Base-by-base conservation (phyloP, 2,888 invertebrate species). In the Thera obeliscata region DNA sequence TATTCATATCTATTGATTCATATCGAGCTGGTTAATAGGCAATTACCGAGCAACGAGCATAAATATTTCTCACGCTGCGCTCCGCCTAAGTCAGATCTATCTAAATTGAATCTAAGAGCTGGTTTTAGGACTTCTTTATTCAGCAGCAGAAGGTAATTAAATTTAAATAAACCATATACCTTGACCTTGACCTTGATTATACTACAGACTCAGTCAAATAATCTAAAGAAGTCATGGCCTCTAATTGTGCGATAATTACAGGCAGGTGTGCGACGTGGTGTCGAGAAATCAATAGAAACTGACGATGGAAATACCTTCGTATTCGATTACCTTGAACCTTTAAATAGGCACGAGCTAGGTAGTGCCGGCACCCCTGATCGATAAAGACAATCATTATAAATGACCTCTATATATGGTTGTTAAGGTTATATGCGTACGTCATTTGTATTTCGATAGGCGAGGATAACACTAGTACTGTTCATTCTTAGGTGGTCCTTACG, bases 161-260 rank as follows among this genome's bases (percentile, higher is more conserved):
- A 78, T 81, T 41, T n/a, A 78, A 46, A 9, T 68, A 82, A 83
- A 74, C n/a, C 54, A 66, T 71, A n/a, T 12, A 22, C 12, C 12
- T 52, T 4, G 33, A 52, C 65, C 55, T 76, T 75, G 77, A 78
- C 82, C 84, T 85, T 87, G 86, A 76, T 62, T 74, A 81, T 78
- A 76, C 38, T 52, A 56, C 48, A 69, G 48, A 41, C 38, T 57
- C 36, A 41, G 9, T 8, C 33, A 80, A 83, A 82, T 81, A 73
- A 73, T 76, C 78, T 78, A 77, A 76, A 80, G 76, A 79, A 80
- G 81, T 78, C 86, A 87, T 87, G 87, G 86, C 71, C 66, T 77
- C 57, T 73, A 74, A 78, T 79, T 81, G 79, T 75, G 69, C 68
- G 71, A 77, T 77, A 81, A 82, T 82, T 81, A 78, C 70, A 76